phyloP scores from a whole-genome alignment of 2,797 vertebrate genomes.

The Pantherophis vulpinus region DNA sequence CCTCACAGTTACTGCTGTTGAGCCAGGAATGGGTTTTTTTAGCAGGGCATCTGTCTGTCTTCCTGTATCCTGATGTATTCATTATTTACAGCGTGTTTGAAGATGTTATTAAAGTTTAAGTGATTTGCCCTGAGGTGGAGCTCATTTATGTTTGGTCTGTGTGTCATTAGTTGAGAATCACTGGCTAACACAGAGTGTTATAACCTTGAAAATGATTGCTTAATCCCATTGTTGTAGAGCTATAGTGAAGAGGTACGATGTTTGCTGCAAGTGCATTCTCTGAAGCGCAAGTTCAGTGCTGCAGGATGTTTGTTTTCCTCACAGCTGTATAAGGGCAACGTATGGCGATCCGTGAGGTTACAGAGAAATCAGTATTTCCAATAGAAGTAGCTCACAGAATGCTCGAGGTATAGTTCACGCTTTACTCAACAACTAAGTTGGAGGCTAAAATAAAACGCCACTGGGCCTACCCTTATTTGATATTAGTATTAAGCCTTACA shows the following conservation, averaged over 20 bases:
- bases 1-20: neutral
- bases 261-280: neutral
- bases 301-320: neutral
- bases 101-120: neutral
- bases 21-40: neutral
- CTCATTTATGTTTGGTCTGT: neutral
- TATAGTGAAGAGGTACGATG: neutral
- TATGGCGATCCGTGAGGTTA: neutral
- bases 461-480: neutral
- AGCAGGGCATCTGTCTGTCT: neutral
- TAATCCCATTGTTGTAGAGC: neutral
- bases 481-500: neutral
- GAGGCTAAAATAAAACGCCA: neutral
- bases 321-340: neutral
- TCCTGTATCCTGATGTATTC: neutral
- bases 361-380: neutral
- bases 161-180: neutral
- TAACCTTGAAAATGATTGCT: neutral
- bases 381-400: neutral
- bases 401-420: neutral
- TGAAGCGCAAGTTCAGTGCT: neutral
- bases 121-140: neutral
- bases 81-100: neutral
- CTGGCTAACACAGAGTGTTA: neutral
- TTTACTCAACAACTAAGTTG: neutral